A percentile compares a stretch with the other conserved stretches of the same genome.
phyloP scores from a whole-genome alignment of 1,140 invertebrate species.

The Dufourea novaeangliae region DNA sequence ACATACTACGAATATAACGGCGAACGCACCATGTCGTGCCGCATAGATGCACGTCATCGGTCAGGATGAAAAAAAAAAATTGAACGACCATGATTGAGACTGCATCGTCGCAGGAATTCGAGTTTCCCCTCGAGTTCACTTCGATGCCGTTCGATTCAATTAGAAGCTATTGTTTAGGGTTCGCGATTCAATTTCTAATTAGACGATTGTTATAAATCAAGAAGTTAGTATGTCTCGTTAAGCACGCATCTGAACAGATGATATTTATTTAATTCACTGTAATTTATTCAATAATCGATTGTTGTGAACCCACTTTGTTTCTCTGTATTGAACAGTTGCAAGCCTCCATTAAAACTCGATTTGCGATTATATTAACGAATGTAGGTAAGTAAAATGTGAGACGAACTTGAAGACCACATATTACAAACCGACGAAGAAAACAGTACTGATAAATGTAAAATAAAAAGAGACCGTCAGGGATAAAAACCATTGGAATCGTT shows the following conservation, averaged over 20 bases:
- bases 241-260: too few relatives aligned
- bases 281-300: neutral
- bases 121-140: slow-evolving; percentile 1
- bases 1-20: slow-evolving; percentile 35
- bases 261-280: neutral
- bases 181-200: neutral
- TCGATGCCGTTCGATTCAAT: slow-evolving; percentile 17
- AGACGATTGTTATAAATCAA: neutral
- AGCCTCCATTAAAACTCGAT: too few relatives aligned
- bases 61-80: slow-evolving; percentile 35
- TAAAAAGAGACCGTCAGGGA: too few relatives aligned
- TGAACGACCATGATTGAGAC: slow-evolving; percentile 27
- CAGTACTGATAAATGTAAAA: too few relatives aligned
- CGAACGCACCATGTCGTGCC: slow-evolving; percentile 31
- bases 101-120: neutral
- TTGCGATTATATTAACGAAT: too few relatives aligned
- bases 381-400: too few relatives aligned
- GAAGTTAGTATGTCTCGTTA: neutral
- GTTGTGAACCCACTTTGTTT: too few relatives aligned
- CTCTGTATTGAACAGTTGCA: too few relatives aligned
- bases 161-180: neutral
- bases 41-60: slow-evolving; percentile 34
- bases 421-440: too few relatives aligned
- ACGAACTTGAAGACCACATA: too few relatives aligned
- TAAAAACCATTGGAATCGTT: too few relatives aligned